Percentiles rank a stretch among this genome's conserved stretches.
These are phyloP conservation scores for Diploptera punctata DNA, from an alignment of 2,888 invertebrate species.

Conservation along the genomic window DNA sequence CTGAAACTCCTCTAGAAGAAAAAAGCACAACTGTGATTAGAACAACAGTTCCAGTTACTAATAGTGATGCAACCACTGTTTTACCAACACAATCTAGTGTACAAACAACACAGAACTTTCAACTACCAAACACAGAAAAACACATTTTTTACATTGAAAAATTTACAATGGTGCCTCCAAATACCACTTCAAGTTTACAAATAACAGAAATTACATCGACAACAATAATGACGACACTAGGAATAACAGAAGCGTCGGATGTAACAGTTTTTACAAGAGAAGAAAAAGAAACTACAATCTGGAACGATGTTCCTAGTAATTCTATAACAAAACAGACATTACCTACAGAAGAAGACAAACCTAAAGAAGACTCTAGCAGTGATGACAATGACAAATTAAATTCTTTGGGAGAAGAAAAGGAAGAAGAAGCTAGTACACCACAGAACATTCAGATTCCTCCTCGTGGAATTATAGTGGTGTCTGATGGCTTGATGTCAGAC, in stretches of 20 bases:
- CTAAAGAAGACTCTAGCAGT: background rate
- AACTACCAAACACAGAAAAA: background rate
- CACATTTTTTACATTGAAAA: background rate
- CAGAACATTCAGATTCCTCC: background rate
- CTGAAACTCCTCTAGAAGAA: background rate
- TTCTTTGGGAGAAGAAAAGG: background rate
- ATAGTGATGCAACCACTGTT: no score
- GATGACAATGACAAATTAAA: background rate
- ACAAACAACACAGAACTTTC: background rate
- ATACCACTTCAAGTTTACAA: no score
- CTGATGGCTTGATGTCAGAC: background rate
- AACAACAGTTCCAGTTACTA: no score
- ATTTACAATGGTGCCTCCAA: background rate
- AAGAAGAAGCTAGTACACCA: background rate
- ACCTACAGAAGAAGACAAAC: background rate
- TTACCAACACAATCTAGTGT: background rate
- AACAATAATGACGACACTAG: background rate
- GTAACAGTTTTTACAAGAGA: background rate
- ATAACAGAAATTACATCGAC: background rate
- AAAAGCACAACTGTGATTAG: no score
- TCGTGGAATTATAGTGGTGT: background rate
- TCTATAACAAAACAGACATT: no score
- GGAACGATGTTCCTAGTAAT: background rate
- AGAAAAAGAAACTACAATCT: background rate
- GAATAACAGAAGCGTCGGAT: background rate